Percentiles rank a stretch among this genome's conserved stretches.
These are phyloP conservation scores for Aphelenchoides fujianensis DNA, from an alignment of 1,140 invertebrate species.

Conservation along the genomic window DNA sequence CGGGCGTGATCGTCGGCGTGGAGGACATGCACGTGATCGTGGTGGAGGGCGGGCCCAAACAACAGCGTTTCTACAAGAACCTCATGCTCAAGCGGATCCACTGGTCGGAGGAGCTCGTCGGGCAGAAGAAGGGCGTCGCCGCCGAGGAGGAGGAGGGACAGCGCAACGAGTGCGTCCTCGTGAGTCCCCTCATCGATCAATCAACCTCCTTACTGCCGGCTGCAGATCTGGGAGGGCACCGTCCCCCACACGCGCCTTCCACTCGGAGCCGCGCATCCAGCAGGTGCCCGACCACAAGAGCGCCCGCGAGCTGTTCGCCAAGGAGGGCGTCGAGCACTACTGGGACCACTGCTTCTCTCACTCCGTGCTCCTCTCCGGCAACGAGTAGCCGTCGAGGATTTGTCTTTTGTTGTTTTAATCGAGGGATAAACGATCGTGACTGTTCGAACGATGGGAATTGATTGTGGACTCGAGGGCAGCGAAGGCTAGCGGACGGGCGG, in stretches of 20 bases:
- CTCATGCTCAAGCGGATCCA: constrained; percentile 93
- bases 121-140: constrained; percentile 42
- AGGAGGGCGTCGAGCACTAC: constrained; percentile 91
- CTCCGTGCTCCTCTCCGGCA: no score
- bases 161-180: constrained; percentile 79
- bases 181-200: constrained; percentile 72
- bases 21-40: constrained; percentile 94
- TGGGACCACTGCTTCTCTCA: constrained; percentile 74
- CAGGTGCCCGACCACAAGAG: constrained; percentile 86
- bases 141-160: constrained; percentile 67
- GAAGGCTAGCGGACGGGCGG: no score
- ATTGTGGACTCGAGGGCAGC: no score
- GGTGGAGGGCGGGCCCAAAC: constrained; percentile 91
- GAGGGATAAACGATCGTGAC: no score
- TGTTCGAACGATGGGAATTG: no score
- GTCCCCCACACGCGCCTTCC: constrained; percentile 79
- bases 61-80: constrained; percentile 89
- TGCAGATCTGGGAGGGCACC: constrained; percentile 70
- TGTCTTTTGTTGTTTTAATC: no score
- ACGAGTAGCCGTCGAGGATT: no score
- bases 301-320: constrained; percentile 90
- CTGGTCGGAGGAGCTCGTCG: constrained; percentile 81
- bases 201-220: constrained; percentile 22
- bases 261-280: constrained; percentile 87
- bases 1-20: constrained; percentile 85